Evolutionary conservation across 2,888 invertebrate genomes (phyloP), one percentile per base, ranked within the genome.

Genomic region (Parnassius glacialis): DNA sequence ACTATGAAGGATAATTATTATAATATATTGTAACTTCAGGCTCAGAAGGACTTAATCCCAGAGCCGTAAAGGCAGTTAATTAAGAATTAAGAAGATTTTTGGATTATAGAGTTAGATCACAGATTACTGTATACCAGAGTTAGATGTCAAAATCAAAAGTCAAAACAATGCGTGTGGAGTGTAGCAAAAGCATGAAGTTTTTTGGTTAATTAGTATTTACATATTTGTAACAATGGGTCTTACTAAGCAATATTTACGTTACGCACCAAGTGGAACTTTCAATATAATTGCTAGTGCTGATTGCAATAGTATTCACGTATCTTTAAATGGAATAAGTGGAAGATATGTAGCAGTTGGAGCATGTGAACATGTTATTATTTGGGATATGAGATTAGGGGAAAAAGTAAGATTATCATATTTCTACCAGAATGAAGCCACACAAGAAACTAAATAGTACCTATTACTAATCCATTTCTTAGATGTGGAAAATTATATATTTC

Each of bases 211-310:
- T 20, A 44, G 42, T 51, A 25, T 51, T 43, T 59, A 53, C 20
- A 34, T 16, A 16, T 34, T 34, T 5, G 5, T 34, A 34, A 57
- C 16, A 74, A 97, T 97, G 97, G 97, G 97, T 57, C 87, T 97
- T 61, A 97, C 98, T 10, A 98, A 97, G 79, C 97, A 99, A 88
- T 99, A 99, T 93, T 93, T 98, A 70, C 95, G 97, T 57, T 99
- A 97, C 82, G 94, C 93, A 41, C 94, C 96, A 2, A 94, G 94
- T 65, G 97, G 97, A 10, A 95, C 95, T 66, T 97, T 98, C 81
- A 98, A 98, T 80, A 94, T 98, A 52, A 96, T 99, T 63, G 95
- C 95, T 5, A 96, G 95, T 83, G 86, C 93, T 41, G 93, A 95
- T 66, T 95, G 97, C 68, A 98, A 98, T 85, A 92, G 95, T 44